phyloP scores from a whole-genome alignment of 2,113 vertebrate species.

The Ovibos moschatus region DNA sequence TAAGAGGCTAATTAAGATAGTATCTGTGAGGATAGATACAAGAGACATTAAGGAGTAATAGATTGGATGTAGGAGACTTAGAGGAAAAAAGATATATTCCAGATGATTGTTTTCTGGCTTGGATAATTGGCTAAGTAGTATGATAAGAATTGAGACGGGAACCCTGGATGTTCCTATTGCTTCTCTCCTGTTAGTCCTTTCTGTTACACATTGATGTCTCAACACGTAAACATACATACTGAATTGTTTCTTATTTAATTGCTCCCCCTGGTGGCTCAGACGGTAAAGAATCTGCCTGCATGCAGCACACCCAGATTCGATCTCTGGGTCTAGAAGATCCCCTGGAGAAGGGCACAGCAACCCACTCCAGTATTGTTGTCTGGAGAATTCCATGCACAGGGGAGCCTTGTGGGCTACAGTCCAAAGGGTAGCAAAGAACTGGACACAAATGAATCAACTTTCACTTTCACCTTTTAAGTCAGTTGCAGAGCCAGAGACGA shows the following conservation, averaged over 20 bases:
- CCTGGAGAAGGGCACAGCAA: not conserved
- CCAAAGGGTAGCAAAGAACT: not conserved
- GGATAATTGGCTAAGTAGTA: not conserved
- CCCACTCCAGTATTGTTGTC: not conserved
- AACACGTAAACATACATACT: not conserved
- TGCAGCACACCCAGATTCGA: rapidly evolving
- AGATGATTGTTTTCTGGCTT: not conserved
- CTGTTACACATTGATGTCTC: not conserved
- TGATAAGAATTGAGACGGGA: not conserved
- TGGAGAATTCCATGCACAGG: not conserved
- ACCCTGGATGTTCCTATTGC: not conserved
- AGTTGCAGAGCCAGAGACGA: not conserved
- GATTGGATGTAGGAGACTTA: not conserved
- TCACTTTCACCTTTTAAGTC: not conserved
- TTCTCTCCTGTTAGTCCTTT: not conserved
- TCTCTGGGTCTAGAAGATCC: not conserved
- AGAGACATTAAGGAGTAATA: not conserved
- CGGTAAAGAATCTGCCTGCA: not conserved
- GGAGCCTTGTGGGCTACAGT: not conserved
- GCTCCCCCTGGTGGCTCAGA: not conserved
- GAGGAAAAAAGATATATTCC: not conserved
- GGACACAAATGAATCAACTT: not conserved
- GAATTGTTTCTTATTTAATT: not conserved
- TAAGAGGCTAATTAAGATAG: not conserved
- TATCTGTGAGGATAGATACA: not conserved